Conservation (phyloP, 2,113 vertebrate genomes). For the Lucifuga dentata region DNA sequence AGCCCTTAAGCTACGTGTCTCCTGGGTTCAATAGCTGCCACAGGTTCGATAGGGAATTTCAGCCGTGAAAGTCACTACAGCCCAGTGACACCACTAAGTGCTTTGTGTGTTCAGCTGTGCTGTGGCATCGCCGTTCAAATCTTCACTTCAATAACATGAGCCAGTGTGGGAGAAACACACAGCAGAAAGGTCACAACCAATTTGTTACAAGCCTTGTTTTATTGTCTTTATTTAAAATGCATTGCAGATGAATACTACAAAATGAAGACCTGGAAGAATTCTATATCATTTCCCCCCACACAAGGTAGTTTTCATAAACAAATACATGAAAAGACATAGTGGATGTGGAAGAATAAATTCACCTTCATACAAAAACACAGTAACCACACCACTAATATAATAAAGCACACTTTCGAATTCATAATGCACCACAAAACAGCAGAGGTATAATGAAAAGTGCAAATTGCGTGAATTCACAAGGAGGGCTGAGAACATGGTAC, state of each 20-base stretch:
- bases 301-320: conserved; percentile 3
- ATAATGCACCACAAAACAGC: conserved; percentile 31
- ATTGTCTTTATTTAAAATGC: not conserved
- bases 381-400: conserved; percentile 20
- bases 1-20: conserved; percentile 40
- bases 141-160: not conserved
- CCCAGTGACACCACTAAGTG: conserved; percentile 11
- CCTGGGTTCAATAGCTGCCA: conserved; percentile 51
- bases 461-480: conserved; percentile 66
- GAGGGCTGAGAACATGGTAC: conserved; percentile 34
- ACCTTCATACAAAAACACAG: conserved; percentile 28
- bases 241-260: not conserved
- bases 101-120: conserved; percentile 31
- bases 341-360: conserved; percentile 37
- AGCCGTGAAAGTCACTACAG: conserved; percentile 40
- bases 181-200: conserved; percentile 1
- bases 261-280: not conserved
- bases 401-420: conserved; percentile 10
- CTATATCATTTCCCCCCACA: not conserved
- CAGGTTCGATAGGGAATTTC: conserved; percentile 51
- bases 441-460: conserved; percentile 66
- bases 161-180: conserved; percentile 5
- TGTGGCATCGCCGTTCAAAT: conserved; percentile 5
- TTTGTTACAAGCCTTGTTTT: not conserved
- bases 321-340: conserved; percentile 10